These are phyloP conservation scores for Dryoscopus gambensis DNA, from an alignment of 2,113 vertebrate species.

Conservation along the genomic window DNA sequence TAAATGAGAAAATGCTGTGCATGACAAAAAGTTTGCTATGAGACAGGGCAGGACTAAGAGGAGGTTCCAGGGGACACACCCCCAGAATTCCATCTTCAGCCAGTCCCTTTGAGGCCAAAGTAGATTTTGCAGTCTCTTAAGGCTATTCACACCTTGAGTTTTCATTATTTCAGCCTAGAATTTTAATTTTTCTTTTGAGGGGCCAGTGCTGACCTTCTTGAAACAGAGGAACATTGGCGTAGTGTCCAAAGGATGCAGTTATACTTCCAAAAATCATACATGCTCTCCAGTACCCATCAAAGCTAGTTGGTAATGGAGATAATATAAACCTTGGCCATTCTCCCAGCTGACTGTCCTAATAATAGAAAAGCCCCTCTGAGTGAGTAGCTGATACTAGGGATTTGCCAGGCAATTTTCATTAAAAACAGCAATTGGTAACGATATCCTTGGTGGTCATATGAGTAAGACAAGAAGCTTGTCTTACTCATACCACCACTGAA, in stretches of 20 bases:
- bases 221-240: not conserved
- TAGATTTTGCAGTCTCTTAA: not conserved
- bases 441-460: not conserved
- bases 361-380: not conserved
- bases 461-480: not conserved
- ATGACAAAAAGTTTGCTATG: not conserved
- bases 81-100: not conserved
- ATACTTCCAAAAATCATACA: not conserved
- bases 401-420: not conserved
- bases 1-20: not conserved
- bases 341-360: not conserved
- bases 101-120: not conserved
- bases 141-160: not conserved
- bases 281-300: not conserved
- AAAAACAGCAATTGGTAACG: not conserved
- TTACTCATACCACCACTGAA: not conserved
- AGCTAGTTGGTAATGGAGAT: not conserved
- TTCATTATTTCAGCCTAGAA: not conserved
- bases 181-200: not conserved
- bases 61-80: rapidly evolving
- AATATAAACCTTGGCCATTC: constrained; percentile 6
- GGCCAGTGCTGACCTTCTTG: not conserved
- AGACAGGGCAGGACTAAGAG: not conserved
- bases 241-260: not conserved
- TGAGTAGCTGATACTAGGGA: not conserved